A percentile compares a stretch with the other conserved stretches of the same genome.
These are phyloP conservation scores for Chinchilla lanigera DNA, from an alignment of 2,113 vertebrate species.

Conservation along the genomic window DNA sequence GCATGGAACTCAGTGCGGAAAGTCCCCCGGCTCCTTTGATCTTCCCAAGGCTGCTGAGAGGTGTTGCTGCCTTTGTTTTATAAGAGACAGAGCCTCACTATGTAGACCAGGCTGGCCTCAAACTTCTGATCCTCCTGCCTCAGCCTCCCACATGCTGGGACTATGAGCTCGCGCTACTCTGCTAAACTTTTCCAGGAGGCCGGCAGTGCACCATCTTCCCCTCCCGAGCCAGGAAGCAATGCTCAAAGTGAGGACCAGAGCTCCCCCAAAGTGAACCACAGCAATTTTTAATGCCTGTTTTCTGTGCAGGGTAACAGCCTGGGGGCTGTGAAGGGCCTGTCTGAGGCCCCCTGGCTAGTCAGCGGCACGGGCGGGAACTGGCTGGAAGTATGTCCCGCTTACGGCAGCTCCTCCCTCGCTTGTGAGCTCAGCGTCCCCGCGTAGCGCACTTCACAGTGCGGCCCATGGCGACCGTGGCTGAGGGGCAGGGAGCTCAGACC, in stretches of 20 bases:
- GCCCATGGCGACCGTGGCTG: too few species aligned
- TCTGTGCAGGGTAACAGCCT: background rate
- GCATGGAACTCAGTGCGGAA: background rate
- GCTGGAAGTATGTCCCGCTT: background rate
- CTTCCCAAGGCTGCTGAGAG: background rate
- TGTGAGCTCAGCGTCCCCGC: too few species aligned
- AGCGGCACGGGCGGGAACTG: background rate
- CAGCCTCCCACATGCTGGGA: background rate
- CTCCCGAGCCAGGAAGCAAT: too few species aligned
- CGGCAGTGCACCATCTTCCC: too few species aligned
- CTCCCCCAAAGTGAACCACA: too few species aligned
- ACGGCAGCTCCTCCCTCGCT: too few species aligned
- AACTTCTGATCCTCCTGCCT: background rate
- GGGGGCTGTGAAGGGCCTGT: background rate
- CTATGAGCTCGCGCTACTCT: too few species aligned
- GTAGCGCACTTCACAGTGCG: too few species aligned
- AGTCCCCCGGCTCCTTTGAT: background rate
- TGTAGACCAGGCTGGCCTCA: background rate
- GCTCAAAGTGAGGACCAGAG: too few species aligned
- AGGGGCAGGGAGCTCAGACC: background rate
- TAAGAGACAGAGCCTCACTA: background rate
- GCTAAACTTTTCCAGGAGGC: too few species aligned
- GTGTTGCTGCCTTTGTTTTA: background rate
- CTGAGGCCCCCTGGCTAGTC: background rate
- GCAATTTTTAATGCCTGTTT: background rate